Evolutionary conservation across 2,888 invertebrate genomes (phyloP).

Genomic region (Agrotis clavis): DNA sequence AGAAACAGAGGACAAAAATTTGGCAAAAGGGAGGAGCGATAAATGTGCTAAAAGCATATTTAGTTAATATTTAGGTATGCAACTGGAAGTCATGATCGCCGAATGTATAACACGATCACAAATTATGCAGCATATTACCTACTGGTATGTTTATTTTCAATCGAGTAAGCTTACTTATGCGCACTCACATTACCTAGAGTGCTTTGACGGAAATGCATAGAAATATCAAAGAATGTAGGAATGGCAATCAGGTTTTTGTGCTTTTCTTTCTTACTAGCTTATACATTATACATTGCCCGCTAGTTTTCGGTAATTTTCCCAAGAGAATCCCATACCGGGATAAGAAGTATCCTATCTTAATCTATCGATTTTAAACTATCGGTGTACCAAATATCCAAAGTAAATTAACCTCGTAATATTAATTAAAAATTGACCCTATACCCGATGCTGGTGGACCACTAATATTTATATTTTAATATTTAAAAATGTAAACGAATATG

Average conservation of each 20-base stretch:
- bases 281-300: neutral
- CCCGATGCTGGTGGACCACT: no score
- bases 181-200: slow-evolving; percentile 2
- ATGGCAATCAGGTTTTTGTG: neutral
- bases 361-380: no score
- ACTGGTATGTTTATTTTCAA: slow-evolving; percentile 27
- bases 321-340: no score
- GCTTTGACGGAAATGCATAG: slow-evolving; percentile 14
- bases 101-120: slow-evolving; percentile 20
- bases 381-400: no score
- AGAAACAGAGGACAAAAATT: neutral
- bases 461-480: no score
- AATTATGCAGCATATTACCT: slow-evolving; percentile 46
- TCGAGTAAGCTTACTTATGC: slow-evolving; percentile 7
- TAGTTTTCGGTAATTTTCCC: no score
- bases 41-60: neutral
- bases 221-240: neutral
- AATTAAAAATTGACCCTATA: no score
- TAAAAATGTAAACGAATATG: no score
- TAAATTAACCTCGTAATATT: no score
- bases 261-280: neutral
- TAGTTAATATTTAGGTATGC: slow-evolving; percentile 11
- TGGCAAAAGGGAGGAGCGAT: neutral
- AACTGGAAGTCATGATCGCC: slow-evolving; percentile 27
- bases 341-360: no score